These are phyloP conservation scores for Hipposideros larvatus DNA, from an alignment of 2,797 vertebrate genomes.

Conservation along the genomic window DNA sequence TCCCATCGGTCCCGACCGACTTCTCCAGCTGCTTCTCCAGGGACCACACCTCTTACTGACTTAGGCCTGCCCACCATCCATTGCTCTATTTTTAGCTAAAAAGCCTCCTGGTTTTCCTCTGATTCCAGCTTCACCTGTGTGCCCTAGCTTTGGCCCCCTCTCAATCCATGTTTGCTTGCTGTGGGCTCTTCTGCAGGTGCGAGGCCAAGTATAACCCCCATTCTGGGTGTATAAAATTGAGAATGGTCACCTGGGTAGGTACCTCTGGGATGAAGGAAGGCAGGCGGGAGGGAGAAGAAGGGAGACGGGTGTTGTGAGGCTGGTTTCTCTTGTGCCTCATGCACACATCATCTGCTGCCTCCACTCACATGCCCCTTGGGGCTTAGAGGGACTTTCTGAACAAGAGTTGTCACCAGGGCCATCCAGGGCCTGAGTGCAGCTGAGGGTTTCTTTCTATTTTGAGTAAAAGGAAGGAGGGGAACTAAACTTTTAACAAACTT, in stretches of 20 bases:
- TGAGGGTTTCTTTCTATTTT: neutral
- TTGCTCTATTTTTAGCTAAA: neutral
- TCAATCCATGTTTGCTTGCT: neutral
- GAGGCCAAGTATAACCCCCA: neutral
- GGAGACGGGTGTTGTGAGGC: neutral
- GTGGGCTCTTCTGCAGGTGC: neutral
- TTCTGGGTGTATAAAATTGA: too few relatives aligned
- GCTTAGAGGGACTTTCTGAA: too few relatives aligned
- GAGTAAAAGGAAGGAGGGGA: neutral
- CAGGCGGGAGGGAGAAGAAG: neutral
- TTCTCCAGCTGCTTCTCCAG: neutral
- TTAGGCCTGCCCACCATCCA: neutral
- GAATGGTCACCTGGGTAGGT: neutral
- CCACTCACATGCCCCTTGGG: neutral
- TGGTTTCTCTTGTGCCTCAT: neutral
- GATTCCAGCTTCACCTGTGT: neutral
- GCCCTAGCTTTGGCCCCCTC: neutral
- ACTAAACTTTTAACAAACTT: neutral
- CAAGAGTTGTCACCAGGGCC: neutral
- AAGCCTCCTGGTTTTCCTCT: neutral
- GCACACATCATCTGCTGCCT: neutral
- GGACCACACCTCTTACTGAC: neutral
- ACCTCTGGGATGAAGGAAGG: neutral
- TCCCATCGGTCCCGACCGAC: neutral
- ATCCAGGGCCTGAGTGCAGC: neutral